phyloP scores from a whole-genome alignment of 2,888 invertebrate species.

The Rutpela maculata region DNA sequence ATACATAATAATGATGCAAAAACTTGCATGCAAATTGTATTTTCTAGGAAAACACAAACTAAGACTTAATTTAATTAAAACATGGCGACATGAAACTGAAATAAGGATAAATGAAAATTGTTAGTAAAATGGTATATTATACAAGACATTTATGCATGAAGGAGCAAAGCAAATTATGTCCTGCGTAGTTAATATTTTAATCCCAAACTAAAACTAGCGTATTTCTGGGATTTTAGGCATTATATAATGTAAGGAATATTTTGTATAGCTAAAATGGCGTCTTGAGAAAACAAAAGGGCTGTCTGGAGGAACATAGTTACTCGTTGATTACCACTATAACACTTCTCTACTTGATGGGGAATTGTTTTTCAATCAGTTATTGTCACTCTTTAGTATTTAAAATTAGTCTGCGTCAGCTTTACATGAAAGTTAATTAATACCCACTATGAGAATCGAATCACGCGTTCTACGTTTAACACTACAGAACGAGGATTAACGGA shows the following conservation, averaged over 20 bases:
- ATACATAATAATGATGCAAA: not conserved
- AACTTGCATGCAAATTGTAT: not conserved
- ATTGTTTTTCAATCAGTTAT: not conserved
- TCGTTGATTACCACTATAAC: not conserved
- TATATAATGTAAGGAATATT: not conserved
- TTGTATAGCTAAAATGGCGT: not conserved
- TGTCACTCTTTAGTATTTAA: too few species aligned
- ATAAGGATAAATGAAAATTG: constrained; percentile 3
- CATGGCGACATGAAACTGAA: not conserved
- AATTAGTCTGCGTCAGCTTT: too few species aligned
- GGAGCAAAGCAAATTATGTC: constrained; percentile 12
- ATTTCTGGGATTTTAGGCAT: not conserved
- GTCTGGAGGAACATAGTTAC: not conserved
- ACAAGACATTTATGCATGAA: constrained; percentile 21
- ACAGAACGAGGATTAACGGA: too few species aligned
- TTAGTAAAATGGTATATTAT: not conserved
- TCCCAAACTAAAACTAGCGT: constrained; percentile 5
- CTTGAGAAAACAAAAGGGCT: not conserved
- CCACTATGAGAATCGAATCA: too few species aligned
- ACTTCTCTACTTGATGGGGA: not conserved
- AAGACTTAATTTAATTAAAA: not conserved
- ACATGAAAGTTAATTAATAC: too few species aligned
- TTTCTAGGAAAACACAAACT: not conserved
- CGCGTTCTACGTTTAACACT: too few species aligned
- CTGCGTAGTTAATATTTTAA: constrained; percentile 22